Evolutionary conservation across 2,888 invertebrate species (phyloP).

Genomic region (Acleris literana): DNA sequence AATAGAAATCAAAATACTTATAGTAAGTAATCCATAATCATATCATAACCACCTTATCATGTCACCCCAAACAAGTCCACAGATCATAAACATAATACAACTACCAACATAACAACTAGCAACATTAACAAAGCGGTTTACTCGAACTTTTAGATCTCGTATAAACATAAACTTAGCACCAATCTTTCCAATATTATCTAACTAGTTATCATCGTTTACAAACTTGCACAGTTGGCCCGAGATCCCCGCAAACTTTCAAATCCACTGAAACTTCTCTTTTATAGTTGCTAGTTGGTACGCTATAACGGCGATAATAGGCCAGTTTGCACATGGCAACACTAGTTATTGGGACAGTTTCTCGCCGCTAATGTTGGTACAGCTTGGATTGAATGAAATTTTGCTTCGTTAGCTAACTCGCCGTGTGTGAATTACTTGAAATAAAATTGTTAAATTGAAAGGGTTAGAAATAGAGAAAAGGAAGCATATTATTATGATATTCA

Average conservation of each 20-base stretch:
- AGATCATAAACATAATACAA: background rate
- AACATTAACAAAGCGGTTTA: slow-evolving; percentile 21
- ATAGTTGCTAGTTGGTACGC: slow-evolving; percentile 18
- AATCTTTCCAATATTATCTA: slow-evolving; percentile 32
- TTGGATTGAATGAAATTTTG: slow-evolving; percentile 21
- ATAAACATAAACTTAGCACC: slow-evolving; percentile 31
- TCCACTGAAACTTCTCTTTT: slow-evolving; percentile 31
- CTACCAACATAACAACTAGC: slow-evolving; percentile 9
- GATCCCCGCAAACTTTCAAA: slow-evolving; percentile 33
- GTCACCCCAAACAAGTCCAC: background rate
- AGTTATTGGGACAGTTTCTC: slow-evolving; percentile 13
- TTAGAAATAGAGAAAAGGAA: too few relatives aligned
- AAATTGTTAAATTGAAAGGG: too few relatives aligned
- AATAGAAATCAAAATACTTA: too few relatives aligned
- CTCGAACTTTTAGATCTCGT: slow-evolving; percentile 16
- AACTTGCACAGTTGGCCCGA: slow-evolving; percentile 30
- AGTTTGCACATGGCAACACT: slow-evolving; percentile 34
- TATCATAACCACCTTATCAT: too few relatives aligned
- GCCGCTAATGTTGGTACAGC: slow-evolving; percentile 24
- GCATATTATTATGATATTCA: too few relatives aligned
- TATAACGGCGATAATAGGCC: slow-evolving; percentile 20
- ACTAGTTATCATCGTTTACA: slow-evolving; percentile 33
- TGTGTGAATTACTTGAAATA: background rate
- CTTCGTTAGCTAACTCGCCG: background rate
- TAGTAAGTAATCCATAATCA: too few relatives aligned